Conservation (phyloP, 2,797 vertebrate genomes). For the Muscicapa striata region DNA sequence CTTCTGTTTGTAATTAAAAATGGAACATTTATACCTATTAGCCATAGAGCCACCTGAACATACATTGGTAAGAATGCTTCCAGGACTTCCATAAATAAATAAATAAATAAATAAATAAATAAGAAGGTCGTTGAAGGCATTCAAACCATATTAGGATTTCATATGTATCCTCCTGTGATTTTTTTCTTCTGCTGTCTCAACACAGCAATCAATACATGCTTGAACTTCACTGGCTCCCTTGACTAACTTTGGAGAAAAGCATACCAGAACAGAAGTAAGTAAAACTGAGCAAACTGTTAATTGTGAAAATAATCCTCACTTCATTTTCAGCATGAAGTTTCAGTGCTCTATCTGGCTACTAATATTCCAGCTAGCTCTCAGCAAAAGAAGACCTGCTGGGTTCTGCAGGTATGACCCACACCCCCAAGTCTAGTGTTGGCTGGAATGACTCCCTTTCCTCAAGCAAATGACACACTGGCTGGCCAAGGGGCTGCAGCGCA, state of each 20-base stretch:
- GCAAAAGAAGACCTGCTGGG: neutral
- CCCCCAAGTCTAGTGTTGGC: neutral
- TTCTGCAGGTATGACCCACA: neutral
- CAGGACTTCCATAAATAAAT: neutral
- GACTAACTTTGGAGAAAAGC: neutral
- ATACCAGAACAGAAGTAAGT: neutral
- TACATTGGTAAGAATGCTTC: neutral
- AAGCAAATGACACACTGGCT: fast-evolving
- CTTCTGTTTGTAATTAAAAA: neutral
- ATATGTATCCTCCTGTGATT: neutral
- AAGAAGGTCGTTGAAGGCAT: neutral
- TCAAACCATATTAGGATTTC: conserved; percentile 1
- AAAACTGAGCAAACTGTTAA: neutral
- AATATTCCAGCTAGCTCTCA: neutral
- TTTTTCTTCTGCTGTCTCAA: neutral
- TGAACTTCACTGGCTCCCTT: neutral
- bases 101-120: neutral
- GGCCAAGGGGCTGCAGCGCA: neutral
- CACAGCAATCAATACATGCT: neutral
- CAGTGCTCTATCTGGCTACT: neutral
- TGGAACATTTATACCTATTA: neutral
- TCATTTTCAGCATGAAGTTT: neutral
- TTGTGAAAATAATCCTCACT: neutral
- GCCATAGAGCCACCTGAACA: neutral
- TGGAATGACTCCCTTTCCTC: neutral